Base-by-base conservation (phyloP, 2,113 vertebrate species). In the Platichthys flesus region DNA sequence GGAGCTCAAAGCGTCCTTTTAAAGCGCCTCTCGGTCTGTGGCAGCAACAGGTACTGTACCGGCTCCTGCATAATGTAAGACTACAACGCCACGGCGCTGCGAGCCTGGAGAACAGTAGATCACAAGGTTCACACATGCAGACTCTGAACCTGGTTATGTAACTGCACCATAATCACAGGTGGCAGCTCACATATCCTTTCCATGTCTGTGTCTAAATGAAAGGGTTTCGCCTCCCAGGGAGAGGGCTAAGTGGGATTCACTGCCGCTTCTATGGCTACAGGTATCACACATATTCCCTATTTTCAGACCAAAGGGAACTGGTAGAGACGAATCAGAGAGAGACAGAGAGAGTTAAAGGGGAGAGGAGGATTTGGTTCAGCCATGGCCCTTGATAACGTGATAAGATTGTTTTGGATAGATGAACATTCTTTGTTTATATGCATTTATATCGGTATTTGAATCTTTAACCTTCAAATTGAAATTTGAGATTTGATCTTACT, bases 151-250 rank as follows among this genome's bases (percentile, higher is more conserved):
- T 81, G 0, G 70, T 89, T 90, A 90, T 90, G 85, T 89, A 92
- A 92, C 78, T 18, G 68, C 71, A 64, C 76, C 82, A 88, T 86
- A 84, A 88, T 90, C 90, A 90, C 89, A 92, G 91, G 90, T 91
- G 89, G 86, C 85, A 74, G 85, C 78, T 85, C 79, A 83, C 79
- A 82, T 88, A 85, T 87, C 83, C 61, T 83, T 79, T 89, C 76
- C 84, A 83, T 88, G 88, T 76, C 76, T 86, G 83, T 73, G 70
- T 86, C 74, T 88, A 83, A 90, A 87, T 85, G 76, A 88, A 88
- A 84, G 71, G 87, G 81, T 84, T 89, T 83, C 81, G 68, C 79
- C 86, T 87, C 82, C 85, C 67, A 78, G 81, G 57, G 86, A 87
- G 82, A 82, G 49, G 64, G 71, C 56, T 85, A 84, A 89, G 85